Conservation (phyloP, 2,888 invertebrate species). For the Sesia bembeciformis region DNA sequence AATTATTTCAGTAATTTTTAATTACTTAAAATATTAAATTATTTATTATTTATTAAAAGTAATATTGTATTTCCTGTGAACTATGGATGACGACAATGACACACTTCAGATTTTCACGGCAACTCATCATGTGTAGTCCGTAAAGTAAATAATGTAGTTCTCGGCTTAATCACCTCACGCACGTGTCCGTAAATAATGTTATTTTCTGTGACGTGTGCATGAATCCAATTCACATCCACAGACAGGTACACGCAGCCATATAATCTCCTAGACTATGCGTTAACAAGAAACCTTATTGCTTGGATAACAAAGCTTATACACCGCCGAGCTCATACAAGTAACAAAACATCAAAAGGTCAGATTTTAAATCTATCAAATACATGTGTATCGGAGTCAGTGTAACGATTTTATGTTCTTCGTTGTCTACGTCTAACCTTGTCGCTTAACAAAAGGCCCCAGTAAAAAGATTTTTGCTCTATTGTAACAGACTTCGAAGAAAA, state of each 20-base stretch:
- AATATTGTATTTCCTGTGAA: too few species aligned
- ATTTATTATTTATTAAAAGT: too few species aligned
- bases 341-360: neutral
- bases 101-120: neutral
- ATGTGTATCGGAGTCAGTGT: neutral
- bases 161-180: slow-evolving; percentile 31
- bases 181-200: slow-evolving; percentile 44
- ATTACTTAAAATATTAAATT: too few species aligned
- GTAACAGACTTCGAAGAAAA: too few species aligned
- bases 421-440: neutral
- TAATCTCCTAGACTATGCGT: slow-evolving; percentile 24
- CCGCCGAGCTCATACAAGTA: neutral
- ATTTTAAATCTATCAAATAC: neutral
- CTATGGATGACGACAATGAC: too few species aligned
- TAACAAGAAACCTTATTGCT: slow-evolving; percentile 49
- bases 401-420: neutral
- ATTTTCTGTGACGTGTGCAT: slow-evolving; percentile 51
- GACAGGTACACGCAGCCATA: slow-evolving; percentile 50
- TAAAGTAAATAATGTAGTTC: neutral
- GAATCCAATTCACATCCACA: slow-evolving; percentile 50
- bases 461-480: too few species aligned
- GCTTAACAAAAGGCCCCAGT: too few species aligned
- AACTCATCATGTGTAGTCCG: neutral
- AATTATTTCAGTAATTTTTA: too few species aligned
- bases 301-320: slow-evolving; percentile 28